A percentile compares a stretch with the other conserved stretches of the same genome.
Conservation (phyloP, 1,140 invertebrate species). For the Hydropsyche tenuis region DNA sequence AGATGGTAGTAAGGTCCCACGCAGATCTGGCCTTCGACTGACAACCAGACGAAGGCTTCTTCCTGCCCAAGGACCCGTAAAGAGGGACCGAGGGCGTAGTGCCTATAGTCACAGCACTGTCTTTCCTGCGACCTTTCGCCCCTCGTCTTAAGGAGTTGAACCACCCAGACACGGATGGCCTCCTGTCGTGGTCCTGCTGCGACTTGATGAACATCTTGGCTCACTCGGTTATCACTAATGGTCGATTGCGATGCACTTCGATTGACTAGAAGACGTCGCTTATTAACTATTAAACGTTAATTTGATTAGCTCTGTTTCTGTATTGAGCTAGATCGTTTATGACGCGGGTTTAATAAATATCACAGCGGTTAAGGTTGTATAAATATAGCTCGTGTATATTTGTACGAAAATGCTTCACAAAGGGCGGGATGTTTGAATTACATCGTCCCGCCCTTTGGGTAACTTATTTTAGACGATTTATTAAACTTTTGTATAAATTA, state of each 20-base stretch:
- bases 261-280: neutral
- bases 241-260: neutral
- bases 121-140: constrained; percentile 56
- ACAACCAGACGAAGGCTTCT: constrained; percentile 56
- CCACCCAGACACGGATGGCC: constrained; percentile 73
- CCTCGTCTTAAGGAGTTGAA: constrained; percentile 75
- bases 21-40: constrained; percentile 67
- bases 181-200: constrained; percentile 60
- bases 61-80: constrained; percentile 60
- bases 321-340: neutral
- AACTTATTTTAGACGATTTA: too few species aligned
- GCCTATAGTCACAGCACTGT: constrained; percentile 53
- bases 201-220: constrained; percentile 62
- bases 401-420: neutral
- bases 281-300: too few species aligned
- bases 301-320: too few species aligned
- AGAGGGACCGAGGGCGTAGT: constrained; percentile 48
- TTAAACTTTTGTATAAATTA: too few species aligned
- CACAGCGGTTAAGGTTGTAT: neutral
- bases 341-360: constrained; percentile 1
- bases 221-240: neutral
- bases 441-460: constrained; percentile 14
- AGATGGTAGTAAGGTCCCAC: constrained; percentile 67
- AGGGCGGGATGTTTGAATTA: constrained; percentile 8
- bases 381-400: neutral